A percentile compares a stretch with the other conserved stretches of the same genome.
Evolutionary conservation across 2,888 invertebrate genomes (phyloP).

Genomic region (Boloria selene): DNA sequence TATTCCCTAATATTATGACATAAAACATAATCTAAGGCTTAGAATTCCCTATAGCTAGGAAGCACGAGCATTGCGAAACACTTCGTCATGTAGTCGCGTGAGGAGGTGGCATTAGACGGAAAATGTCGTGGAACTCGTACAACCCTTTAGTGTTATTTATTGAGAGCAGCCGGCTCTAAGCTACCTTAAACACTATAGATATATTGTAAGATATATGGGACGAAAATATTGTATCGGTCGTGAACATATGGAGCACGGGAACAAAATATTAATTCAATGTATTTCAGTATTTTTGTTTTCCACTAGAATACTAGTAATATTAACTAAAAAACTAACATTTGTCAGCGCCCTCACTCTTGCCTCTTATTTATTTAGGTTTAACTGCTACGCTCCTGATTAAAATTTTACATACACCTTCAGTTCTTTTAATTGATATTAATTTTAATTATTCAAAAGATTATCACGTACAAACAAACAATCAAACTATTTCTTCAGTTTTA

Average conservation of each 20-base stretch:
- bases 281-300: neutral
- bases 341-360: too few species aligned
- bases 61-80: slow-evolving; percentile 53
- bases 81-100: slow-evolving; percentile 66
- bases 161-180: slow-evolving; percentile 52
- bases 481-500: too few species aligned
- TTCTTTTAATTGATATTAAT: too few species aligned
- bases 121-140: slow-evolving; percentile 42
- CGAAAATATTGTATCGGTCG: slow-evolving; percentile 40
- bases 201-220: slow-evolving; percentile 28
- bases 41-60: slow-evolving; percentile 32
- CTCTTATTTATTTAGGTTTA: too few species aligned
- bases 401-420: too few species aligned
- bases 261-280: neutral
- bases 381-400: too few species aligned
- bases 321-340: too few species aligned
- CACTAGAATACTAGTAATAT: too few species aligned
- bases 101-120: slow-evolving; percentile 63
- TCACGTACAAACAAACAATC: too few species aligned
- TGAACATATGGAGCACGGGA: slow-evolving; percentile 27
- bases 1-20: slow-evolving; percentile 35
- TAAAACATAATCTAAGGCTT: slow-evolving; percentile 35
- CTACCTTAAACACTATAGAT: slow-evolving; percentile 27
- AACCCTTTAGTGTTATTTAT: slow-evolving; percentile 79
- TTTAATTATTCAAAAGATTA: too few species aligned